Evolutionary conservation across 2,113 vertebrate species (phyloP).

Genomic region (Girardinichthys multiradiatus): DNA sequence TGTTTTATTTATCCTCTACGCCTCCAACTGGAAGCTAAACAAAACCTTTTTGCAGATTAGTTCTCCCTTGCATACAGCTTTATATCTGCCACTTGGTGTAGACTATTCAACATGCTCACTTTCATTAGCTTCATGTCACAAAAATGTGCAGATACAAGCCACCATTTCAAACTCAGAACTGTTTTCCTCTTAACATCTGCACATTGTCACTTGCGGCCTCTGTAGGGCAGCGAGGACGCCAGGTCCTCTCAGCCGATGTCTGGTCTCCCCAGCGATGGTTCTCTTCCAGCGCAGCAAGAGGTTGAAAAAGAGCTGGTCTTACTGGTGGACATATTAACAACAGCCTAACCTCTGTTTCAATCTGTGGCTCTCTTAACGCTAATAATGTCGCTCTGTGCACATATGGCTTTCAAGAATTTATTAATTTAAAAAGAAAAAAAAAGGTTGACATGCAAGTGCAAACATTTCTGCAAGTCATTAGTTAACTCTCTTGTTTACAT

Average conservation of each 20-base stretch:
- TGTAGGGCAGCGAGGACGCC: constrained; percentile 76
- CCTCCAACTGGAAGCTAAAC: constrained; percentile 2
- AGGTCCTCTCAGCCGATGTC: constrained; percentile 70
- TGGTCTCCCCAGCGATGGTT: constrained; percentile 68
- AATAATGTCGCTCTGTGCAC: constrained; percentile 30
- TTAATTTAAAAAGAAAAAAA: neutral
- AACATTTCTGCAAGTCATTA: neutral
- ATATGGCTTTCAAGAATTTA: constrained; percentile 33
- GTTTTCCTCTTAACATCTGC: constrained; percentile 58
- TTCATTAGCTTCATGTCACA: neutral
- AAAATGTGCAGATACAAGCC: constrained; percentile 1
- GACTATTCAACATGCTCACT: constrained; percentile 8
- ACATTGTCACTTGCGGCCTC: constrained; percentile 69
- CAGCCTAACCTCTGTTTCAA: constrained; percentile 57
- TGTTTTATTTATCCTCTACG: neutral
- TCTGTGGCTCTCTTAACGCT: constrained; percentile 23
- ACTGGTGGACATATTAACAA: constrained; percentile 58
- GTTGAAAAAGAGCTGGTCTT: constrained; percentile 56
- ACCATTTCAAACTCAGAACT: constrained; percentile 10
- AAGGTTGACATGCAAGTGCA: neutral
- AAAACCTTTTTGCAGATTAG: neutral
- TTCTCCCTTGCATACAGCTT: neutral
- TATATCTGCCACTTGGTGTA: neutral
- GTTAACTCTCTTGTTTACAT: neutral
- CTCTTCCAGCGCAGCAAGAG: constrained; percentile 67